A percentile compares a stretch with the other conserved stretches of the same genome.
Evolutionary conservation across 2,888 invertebrate species (phyloP).

Genomic region (Mongoloraphidia duomilia): DNA sequence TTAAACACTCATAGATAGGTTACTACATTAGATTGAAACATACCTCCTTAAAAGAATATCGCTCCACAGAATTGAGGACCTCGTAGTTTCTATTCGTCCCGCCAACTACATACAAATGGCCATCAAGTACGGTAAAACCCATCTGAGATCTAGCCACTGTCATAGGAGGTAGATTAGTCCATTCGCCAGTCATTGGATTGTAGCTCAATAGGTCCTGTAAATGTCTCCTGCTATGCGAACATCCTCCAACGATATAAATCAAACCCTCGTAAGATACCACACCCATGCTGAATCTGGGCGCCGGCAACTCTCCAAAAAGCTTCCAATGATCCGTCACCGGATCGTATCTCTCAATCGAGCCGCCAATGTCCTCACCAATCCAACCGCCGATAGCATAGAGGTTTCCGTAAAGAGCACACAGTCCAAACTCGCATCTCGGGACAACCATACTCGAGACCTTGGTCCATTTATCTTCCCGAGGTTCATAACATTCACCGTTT

Average conservation of each 20-base stretch:
- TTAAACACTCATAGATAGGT: too few species aligned
- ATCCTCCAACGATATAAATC: constrained; percentile 85
- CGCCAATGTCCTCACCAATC: constrained; percentile 84
- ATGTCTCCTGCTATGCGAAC: constrained; percentile 66
- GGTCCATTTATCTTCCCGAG: constrained; percentile 43
- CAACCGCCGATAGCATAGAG: constrained; percentile 86
- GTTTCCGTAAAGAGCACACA: constrained; percentile 68
- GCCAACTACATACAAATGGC: constrained; percentile 75
- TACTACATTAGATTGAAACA: constrained; percentile 13
- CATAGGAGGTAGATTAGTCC: constrained; percentile 65
- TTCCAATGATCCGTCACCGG: constrained; percentile 66
- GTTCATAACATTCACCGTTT: constrained; percentile 74
- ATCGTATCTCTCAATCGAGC: constrained; percentile 77
- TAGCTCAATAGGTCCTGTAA: constrained; percentile 67
- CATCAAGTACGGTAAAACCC: constrained; percentile 74
- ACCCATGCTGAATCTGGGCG: constrained; percentile 84
- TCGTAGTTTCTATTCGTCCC: constrained; percentile 71
- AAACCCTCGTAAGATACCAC: constrained; percentile 69
- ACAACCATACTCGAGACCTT: constrained; percentile 31
- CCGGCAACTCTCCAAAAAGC: constrained; percentile 61
- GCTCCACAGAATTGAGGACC: constrained; percentile 68
- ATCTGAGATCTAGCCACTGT: constrained; percentile 72
- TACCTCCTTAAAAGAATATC: constrained; percentile 68
- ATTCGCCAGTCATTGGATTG: constrained; percentile 67
- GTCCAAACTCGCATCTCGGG: constrained; percentile 78